Conservation (phyloP, 2,113 vertebrate genomes). For the Morone chrysops region DNA sequence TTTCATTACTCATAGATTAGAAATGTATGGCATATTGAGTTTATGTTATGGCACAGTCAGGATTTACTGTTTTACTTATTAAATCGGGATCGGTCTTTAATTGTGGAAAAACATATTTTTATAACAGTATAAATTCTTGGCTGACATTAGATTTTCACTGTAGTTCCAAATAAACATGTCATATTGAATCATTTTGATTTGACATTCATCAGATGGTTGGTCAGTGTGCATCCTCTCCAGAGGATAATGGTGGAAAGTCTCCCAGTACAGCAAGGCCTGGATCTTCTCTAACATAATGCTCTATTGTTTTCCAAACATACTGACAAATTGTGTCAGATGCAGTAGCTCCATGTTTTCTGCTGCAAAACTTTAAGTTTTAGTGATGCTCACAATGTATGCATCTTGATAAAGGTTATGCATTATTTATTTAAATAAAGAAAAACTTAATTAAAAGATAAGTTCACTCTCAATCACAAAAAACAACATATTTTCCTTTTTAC, state of each 20-base stretch:
- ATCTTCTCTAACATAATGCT: slow-evolving; percentile 11
- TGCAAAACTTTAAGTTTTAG: neutral
- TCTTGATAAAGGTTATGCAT: neutral
- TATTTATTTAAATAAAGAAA: neutral
- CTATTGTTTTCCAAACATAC: slow-evolving; percentile 27
- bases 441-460: neutral
- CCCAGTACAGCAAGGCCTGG: slow-evolving; percentile 58
- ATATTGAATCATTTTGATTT: slow-evolving; percentile 53
- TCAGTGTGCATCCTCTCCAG: slow-evolving; percentile 48
- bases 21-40: neutral
- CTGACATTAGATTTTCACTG: slow-evolving; percentile 27
- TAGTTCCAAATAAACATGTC: slow-evolving; percentile 54
- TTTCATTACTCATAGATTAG: neutral
- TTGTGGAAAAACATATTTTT: slow-evolving; percentile 31
- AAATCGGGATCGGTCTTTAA: slow-evolving; percentile 8
- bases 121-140: slow-evolving; percentile 21
- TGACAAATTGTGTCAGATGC: slow-evolving; percentile 4
- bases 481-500: neutral
- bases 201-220: slow-evolving; percentile 34
- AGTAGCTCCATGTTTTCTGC: neutral
- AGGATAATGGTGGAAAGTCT: slow-evolving; percentile 45
- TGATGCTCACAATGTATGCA: neutral
- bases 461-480: neutral
- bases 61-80: neutral
- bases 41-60: neutral